Percentiles rank a stretch among this genome's conserved stretches.
Conservation (phyloP, 2,888 invertebrate genomes). For the Trimorus sp. region DNA sequence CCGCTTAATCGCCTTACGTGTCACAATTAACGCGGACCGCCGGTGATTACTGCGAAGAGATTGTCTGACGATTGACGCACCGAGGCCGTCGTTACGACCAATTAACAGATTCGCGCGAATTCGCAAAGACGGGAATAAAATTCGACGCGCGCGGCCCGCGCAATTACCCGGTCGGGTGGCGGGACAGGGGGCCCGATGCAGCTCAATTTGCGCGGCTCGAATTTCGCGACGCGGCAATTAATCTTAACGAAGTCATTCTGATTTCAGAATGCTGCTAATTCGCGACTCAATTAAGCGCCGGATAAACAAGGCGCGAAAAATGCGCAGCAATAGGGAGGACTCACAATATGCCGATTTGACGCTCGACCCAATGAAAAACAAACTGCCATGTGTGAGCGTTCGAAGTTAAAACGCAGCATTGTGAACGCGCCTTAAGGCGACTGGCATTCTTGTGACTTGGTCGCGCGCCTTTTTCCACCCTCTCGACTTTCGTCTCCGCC, state of each 20-base stretch:
- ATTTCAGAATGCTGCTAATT: conserved; percentile 44
- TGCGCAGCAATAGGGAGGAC: too few species aligned
- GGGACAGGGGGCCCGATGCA: conserved; percentile 18
- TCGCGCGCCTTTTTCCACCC: conserved; percentile 60
- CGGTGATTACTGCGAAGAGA: conserved; percentile 72
- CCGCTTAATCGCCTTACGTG: conserved; percentile 77
- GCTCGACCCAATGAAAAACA: too few species aligned
- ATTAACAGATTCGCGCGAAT: conserved; percentile 56
- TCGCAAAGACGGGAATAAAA: conserved; percentile 57
- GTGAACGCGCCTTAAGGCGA: too few species aligned
- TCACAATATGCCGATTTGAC: too few species aligned
- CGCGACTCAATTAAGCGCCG: conserved; percentile 39
- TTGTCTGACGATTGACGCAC: conserved; percentile 66
- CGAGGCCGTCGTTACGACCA: conserved; percentile 45
- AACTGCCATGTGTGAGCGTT: too few species aligned
- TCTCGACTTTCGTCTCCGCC: conserved; percentile 50
- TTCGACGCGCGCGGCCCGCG: conserved; percentile 13
- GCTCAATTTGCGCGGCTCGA: conserved; percentile 38
- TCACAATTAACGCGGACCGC: conserved; percentile 76
- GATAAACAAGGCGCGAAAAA: conserved; percentile 22
- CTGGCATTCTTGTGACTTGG: conserved; percentile 53
- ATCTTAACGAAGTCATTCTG: conserved; percentile 56
- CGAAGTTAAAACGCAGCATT: too few species aligned
- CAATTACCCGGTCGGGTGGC: neutral
- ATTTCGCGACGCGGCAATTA: conserved; percentile 43